Evolutionary conservation across 1,140 invertebrate species (phyloP).

Genomic region (Dinothrombium tinctorium): DNA sequence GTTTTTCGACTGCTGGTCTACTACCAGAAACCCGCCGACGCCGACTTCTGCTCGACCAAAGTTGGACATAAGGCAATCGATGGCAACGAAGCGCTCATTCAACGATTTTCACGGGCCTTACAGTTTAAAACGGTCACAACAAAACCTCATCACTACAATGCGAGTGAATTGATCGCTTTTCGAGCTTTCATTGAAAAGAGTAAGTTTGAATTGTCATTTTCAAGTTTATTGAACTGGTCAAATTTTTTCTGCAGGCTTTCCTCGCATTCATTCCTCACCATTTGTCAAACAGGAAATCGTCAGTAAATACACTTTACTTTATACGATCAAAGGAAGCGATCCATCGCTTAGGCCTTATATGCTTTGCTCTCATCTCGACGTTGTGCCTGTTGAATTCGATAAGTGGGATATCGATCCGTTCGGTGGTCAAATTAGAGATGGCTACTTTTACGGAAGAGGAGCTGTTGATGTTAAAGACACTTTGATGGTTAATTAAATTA

Average conservation of each 20-base stretch:
- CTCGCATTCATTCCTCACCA: slow-evolving; percentile 1
- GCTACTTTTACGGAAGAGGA: slow-evolving; percentile 30
- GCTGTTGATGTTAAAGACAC: slow-evolving; percentile 30
- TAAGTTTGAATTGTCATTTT: not conserved
- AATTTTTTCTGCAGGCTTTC: slow-evolving; percentile 1
- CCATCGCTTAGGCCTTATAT: slow-evolving; percentile 25
- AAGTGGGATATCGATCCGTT: slow-evolving; percentile 29
- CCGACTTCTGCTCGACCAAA: not conserved
- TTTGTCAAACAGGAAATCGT: slow-evolving; percentile 19
- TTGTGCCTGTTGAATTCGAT: slow-evolving; percentile 28
- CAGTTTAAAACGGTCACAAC: not conserved
- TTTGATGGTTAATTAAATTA: slow-evolving; percentile 24
- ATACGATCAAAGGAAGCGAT: slow-evolving; percentile 22
- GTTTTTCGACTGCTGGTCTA: not conserved
- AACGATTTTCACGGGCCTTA: not conserved
- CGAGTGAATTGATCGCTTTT: not conserved
- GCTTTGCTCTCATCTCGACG: slow-evolving; percentile 30
- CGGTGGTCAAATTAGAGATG: slow-evolving; percentile 24
- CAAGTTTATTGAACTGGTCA: too few relatives aligned
- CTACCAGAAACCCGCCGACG: not conserved
- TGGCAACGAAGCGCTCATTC: not conserved
- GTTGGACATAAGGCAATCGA: not conserved
- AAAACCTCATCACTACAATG: not conserved
- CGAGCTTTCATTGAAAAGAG: not conserved
- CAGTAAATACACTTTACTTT: slow-evolving; percentile 28